phyloP scores from a whole-genome alignment of 1,140 invertebrate species.

The Tetranychus cinnabarinus region DNA sequence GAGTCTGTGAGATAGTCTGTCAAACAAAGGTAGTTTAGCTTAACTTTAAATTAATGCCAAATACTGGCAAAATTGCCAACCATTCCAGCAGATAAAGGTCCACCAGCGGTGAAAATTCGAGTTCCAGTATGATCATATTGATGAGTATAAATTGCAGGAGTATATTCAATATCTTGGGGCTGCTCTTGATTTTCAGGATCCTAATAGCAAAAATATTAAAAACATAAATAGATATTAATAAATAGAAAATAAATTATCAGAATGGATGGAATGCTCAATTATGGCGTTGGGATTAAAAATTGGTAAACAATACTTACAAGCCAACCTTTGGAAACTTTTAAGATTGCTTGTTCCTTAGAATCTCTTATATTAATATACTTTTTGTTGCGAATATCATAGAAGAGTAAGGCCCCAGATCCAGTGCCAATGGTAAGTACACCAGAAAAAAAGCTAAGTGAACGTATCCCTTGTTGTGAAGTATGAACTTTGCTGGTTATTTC shows the following conservation, averaged over 20 bases:
- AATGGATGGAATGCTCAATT: not conserved
- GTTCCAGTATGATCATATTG: constrained; percentile 79
- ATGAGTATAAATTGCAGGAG: constrained; percentile 83
- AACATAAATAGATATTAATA: not conserved
- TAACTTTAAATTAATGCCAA: constrained; percentile 30
- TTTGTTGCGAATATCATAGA: constrained; percentile 69
- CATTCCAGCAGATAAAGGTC: constrained; percentile 63
- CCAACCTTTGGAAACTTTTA: constrained; percentile 65
- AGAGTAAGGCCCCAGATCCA: constrained; percentile 67
- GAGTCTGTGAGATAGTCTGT: too few relatives aligned
- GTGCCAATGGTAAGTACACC: constrained; percentile 78
- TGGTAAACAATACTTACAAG: constrained; percentile 13
- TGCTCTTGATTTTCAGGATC: not conserved
- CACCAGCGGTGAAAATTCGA: constrained; percentile 72
- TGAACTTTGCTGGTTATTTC: constrained; percentile 39
- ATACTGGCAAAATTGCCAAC: constrained; percentile 59
- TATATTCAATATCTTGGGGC: constrained; percentile 34
- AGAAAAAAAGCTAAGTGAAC: constrained; percentile 68
- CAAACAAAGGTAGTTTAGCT: too few relatives aligned
- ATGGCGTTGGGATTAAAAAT: not conserved
- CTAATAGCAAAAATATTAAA: too few relatives aligned
- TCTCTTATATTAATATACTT: constrained; percentile 63
- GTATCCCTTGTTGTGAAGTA: constrained; percentile 30
- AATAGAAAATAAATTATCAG: not conserved
- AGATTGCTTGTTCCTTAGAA: constrained; percentile 39